Conservation (phyloP, 2,797 vertebrate species). For the Clarias pachynema region DNA sequence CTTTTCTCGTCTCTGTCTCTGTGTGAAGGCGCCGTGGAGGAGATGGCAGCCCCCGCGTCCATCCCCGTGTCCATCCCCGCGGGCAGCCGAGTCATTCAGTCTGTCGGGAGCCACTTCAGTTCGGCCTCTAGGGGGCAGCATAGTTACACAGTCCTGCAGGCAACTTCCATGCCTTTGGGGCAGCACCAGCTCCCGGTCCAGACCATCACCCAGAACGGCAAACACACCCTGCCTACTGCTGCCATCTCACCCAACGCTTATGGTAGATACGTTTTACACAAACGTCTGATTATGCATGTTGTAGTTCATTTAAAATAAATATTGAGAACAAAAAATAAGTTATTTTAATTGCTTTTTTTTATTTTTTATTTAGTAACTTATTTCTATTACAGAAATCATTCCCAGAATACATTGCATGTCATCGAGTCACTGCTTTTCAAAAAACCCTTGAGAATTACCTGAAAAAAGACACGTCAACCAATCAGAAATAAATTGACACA, state of each 20-base stretch:
- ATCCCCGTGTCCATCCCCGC: constrained; percentile 78
- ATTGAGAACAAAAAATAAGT: not conserved
- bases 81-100: constrained; percentile 90
- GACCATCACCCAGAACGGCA: constrained; percentile 90
- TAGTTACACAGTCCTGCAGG: constrained; percentile 83
- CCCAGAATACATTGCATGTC: not conserved
- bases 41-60: constrained; percentile 70
- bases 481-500: not conserved
- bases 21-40: constrained; percentile 66
- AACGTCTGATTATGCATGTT: not conserved
- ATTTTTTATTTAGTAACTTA: not conserved
- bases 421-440: not conserved
- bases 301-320: not conserved
- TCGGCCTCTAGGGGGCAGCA: constrained; percentile 75
- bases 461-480: not conserved
- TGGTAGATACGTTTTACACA: constrained; percentile 68
- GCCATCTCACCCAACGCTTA: constrained; percentile 80
- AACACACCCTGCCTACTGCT: constrained; percentile 81
- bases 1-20: not conserved
- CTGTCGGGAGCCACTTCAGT: constrained; percentile 81
- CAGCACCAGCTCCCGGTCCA: constrained; percentile 91
- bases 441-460: too few species aligned
- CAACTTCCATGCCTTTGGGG: constrained; percentile 76
- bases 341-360: not conserved
- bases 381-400: not conserved